Evolutionary conservation across 2,797 vertebrate genomes (phyloP), one percentile per base, ranked within the genome.

Genomic region (Pristis pectinata): DNA sequence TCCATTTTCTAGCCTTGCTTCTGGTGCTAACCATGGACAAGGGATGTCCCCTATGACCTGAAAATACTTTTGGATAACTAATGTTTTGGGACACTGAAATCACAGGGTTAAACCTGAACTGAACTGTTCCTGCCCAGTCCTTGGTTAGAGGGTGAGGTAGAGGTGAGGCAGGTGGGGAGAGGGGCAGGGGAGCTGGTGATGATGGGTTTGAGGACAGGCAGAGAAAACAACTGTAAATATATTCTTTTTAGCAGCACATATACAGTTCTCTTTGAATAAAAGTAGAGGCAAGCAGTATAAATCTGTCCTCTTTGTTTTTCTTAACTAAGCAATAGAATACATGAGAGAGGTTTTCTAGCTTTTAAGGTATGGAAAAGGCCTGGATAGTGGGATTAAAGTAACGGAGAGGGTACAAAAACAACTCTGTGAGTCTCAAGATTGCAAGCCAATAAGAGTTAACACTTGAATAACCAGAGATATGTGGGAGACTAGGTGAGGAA

Each of bases 241-340:
- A n/a, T 49, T 53, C 49, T 53, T 53, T 59, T 56, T 30, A 34
- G 0, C 34, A 5, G 27, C 5, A 56, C 85, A 85, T 85, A 85
- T 59, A 56, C 34, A 59, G 30, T 34, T n/a, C 49, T 34, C 34
- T 41, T 44, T 44, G 53, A 3, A 53, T 49, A 49, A 8, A 85
- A 37, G 53, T 3, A 34, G 85, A 37, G 53, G n/a, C 15, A 89
- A 61, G n/a, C 34, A 37, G 56, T 15, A 89, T 89, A 85, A 95
- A 95, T 96, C 95, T 95, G 95, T 61, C 37, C 1, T 56, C 53
- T 34, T 85, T 96, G 96, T 96, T 96, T 95, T 96, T 96, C 95
- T 97, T 96, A 96, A 95, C 76, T 94, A 96, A 96, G 95, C 94
- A 37, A 95, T 91, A 95, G 95, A 76, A 61, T 96, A 95, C 96